Evolutionary conservation across 2,113 vertebrate genomes (phyloP).

Genomic region (Pseudopipra pipra): DNA sequence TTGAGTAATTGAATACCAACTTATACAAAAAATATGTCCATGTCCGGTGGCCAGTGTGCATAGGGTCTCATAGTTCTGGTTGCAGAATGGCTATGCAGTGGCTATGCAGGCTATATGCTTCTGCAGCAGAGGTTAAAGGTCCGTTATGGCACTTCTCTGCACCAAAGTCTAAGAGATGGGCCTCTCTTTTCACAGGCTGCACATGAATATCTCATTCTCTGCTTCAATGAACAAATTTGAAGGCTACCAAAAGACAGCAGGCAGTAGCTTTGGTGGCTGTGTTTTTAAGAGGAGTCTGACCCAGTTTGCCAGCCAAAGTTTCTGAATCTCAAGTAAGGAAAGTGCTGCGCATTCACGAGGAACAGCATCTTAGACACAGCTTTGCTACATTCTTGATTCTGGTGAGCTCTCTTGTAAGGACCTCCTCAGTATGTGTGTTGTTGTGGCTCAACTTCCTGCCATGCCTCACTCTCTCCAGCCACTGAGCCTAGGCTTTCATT

Average conservation of each 20-base stretch:
- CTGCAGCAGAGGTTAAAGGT: background rate
- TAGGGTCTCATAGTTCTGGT: background rate
- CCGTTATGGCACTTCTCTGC: background rate
- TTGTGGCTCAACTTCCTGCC: background rate
- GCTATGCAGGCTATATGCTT: background rate
- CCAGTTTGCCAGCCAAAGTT: background rate
- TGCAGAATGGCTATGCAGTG: background rate
- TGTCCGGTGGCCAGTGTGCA: accelerated
- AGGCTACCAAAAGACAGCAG: background rate
- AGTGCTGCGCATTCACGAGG: background rate
- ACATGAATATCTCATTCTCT: background rate
- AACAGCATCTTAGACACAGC: background rate
- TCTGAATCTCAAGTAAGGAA: background rate
- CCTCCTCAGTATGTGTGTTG: background rate
- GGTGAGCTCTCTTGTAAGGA: background rate
- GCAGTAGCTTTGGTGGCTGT: background rate
- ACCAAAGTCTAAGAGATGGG: background rate
- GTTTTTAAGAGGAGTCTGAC: background rate
- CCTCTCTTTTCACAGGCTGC: background rate
- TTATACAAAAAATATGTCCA: background rate
- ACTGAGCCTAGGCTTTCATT: background rate
- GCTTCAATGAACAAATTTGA: background rate
- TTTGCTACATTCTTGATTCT: background rate
- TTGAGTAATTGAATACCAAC: background rate
- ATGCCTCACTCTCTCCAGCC: background rate